Evolutionary conservation across 2,113 vertebrate species (phyloP).

Genomic region (Onychostoma macrolepis): DNA sequence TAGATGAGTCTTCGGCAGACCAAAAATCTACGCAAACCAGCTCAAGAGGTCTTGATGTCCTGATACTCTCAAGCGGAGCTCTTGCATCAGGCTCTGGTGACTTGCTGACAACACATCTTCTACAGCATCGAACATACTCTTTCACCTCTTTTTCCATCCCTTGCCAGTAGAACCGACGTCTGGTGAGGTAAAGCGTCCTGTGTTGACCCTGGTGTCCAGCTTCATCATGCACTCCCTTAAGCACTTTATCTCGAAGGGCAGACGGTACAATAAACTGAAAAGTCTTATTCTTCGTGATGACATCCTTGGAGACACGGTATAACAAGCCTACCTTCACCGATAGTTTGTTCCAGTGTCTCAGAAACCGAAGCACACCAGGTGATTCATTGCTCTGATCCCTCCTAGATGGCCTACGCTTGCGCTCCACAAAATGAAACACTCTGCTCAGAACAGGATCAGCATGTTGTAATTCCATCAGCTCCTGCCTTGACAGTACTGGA

Average conservation of each 20-base stretch:
- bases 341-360: neutral
- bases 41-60: constrained; percentile 28
- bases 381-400: neutral
- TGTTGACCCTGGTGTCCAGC: constrained; percentile 24
- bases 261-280: neutral
- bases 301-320: neutral
- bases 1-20: constrained; percentile 14
- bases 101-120: constrained; percentile 38
- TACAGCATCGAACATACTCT: constrained; percentile 17
- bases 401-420: neutral
- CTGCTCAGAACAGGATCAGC: neutral
- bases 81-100: constrained; percentile 40
- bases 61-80: constrained; percentile 30
- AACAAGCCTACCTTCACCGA: neutral
- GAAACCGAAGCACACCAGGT: neutral
- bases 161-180: constrained; percentile 41
- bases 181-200: neutral
- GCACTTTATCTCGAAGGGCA: neutral
- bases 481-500: neutral
- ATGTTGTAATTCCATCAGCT: neutral
- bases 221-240: constrained; percentile 18
- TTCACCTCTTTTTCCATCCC: constrained; percentile 29
- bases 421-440: neutral
- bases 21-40: constrained; percentile 40
- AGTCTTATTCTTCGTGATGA: neutral